Conservation (phyloP, 1,140 invertebrate species). For the Samia ricini region DNA sequence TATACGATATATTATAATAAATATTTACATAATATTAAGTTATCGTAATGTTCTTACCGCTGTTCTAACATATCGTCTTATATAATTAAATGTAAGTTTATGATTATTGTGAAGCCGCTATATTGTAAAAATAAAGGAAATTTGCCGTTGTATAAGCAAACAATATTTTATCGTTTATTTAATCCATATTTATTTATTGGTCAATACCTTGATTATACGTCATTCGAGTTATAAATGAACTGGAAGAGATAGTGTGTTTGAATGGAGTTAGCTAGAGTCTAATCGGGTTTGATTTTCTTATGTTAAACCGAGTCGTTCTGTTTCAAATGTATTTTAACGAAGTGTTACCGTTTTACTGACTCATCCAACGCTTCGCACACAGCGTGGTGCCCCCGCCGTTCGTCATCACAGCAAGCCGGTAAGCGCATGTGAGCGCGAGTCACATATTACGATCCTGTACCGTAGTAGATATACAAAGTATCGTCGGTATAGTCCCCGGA, state of each 20-base stretch:
- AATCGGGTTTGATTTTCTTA: slow-evolving; percentile 41
- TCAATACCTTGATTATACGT: slow-evolving; percentile 56
- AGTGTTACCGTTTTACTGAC: slow-evolving; percentile 65
- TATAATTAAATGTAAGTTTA: slow-evolving; percentile 68
- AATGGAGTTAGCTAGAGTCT: slow-evolving; percentile 66
- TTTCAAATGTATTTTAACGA: slow-evolving; percentile 47
- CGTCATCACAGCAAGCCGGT: slow-evolving; percentile 44
- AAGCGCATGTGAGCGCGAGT: slow-evolving; percentile 34
- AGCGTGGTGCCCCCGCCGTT: slow-evolving; percentile 58
- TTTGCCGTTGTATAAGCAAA: slow-evolving; percentile 75
- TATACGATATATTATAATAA: slow-evolving; percentile 25
- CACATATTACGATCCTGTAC: background rate
- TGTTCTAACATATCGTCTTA: slow-evolving; percentile 76
- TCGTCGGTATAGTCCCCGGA: slow-evolving; percentile 7
- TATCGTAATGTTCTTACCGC: slow-evolving; percentile 71
- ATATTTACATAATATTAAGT: slow-evolving; percentile 59
- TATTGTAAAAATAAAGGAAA: slow-evolving; percentile 78
- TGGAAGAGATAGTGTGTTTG: slow-evolving; percentile 69
- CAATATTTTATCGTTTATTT: slow-evolving; percentile 72
- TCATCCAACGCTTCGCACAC: slow-evolving; percentile 67
- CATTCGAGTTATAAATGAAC: slow-evolving; percentile 62
- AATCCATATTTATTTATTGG: slow-evolving; percentile 59
- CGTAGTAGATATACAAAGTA: background rate
- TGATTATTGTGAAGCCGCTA: slow-evolving; percentile 76
- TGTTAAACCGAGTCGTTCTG: slow-evolving; percentile 13